Conservation (phyloP, 2,797 vertebrate genomes). For the Scolopax rusticola region DNA sequence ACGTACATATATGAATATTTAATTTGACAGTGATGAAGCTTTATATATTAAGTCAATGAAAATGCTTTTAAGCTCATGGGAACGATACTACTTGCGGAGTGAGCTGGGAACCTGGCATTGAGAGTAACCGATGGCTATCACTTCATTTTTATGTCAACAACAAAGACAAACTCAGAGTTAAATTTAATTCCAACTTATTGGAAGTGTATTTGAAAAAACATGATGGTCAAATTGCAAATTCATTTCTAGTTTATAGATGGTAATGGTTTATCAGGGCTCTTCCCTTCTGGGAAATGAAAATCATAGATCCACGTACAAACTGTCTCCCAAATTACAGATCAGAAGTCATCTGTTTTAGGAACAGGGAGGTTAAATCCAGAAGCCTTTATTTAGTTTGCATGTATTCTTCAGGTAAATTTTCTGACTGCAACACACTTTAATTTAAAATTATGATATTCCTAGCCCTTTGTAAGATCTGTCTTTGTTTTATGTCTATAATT, state of each 20-base stretch:
- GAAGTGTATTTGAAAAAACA: neutral
- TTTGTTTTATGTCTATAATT: neutral
- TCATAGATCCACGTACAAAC: neutral
- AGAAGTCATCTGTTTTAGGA: neutral
- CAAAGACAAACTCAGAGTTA: neutral
- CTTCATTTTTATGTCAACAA: neutral
- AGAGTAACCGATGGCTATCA: neutral
- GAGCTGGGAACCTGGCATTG: neutral
- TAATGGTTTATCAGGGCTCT: neutral
- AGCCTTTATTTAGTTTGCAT: neutral
- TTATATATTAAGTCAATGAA: neutral
- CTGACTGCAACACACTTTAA: rapidly evolving
- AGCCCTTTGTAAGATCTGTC: neutral
- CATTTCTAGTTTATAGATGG: neutral
- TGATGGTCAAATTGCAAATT: neutral
- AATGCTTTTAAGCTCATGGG: neutral
- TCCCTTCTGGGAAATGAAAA: neutral
- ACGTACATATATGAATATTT: neutral
- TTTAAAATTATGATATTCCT: rapidly evolving
- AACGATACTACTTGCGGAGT: neutral
- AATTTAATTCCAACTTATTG: neutral
- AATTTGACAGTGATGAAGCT: conserved; percentile 30
- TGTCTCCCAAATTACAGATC: neutral
- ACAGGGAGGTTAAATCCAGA: neutral
- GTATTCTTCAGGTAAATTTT: neutral